A percentile compares a stretch with the other conserved stretches of the same genome.
These are phyloP conservation scores for Sturnira hondurensis DNA, from an alignment of 2,113 vertebrate genomes.

Conservation along the genomic window DNA sequence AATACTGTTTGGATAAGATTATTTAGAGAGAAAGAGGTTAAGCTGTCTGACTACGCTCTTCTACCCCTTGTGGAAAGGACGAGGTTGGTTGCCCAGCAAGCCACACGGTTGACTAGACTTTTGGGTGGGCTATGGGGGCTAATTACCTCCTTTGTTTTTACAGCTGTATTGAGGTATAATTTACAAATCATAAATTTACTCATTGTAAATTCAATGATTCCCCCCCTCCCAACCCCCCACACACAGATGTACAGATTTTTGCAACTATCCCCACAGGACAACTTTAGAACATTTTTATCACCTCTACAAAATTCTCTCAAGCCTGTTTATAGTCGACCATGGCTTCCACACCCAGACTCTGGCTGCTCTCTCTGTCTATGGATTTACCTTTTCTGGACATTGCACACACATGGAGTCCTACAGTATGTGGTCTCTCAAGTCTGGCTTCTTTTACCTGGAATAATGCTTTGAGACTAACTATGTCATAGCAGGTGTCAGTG, in stretches of 20 bases:
- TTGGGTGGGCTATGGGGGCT: neutral
- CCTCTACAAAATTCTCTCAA: neutral
- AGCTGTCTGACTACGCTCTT: neutral
- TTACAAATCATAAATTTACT: neutral
- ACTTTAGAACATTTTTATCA: neutral
- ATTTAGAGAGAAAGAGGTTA: neutral
- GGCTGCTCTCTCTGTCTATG: neutral
- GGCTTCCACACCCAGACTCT: neutral
- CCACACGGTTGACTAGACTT: neutral
- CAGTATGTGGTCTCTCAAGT: neutral
- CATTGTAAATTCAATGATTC: neutral
- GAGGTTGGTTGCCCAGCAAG: neutral
- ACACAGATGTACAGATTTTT: neutral
- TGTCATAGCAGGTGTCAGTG: neutral
- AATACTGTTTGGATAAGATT: neutral
- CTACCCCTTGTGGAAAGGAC: neutral
- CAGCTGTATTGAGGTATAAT: neutral
- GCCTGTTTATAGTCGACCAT: neutral
- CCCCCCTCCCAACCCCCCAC: neutral
- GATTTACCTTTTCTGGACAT: neutral
- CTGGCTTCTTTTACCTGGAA: neutral
- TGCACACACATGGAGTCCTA: neutral
- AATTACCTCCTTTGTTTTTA: neutral
- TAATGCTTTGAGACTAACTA: neutral
- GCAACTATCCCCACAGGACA: neutral